Base-by-base conservation (phyloP, 2,888 invertebrate species). In the Eremobia ochroleuca region DNA sequence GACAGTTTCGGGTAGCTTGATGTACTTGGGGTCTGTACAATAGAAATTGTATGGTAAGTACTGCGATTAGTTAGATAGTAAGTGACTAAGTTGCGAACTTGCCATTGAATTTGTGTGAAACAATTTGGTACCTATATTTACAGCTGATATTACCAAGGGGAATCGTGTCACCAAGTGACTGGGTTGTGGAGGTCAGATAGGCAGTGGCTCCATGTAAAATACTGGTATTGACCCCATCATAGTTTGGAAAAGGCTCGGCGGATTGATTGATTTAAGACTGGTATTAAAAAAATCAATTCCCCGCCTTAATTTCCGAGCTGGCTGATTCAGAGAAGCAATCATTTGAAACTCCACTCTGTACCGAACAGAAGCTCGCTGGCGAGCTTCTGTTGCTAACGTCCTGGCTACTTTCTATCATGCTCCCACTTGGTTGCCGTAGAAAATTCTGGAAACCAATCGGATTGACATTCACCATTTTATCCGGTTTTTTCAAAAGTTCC, bases 401-500 rank as follows among this genome's bases (percentile, higher is more conserved):
- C 80, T 96, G 96, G 84, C 95, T 97, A 76, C 79, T 88, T 58
- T 97, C 97, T 21, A 97, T 94, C 93, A 97, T 95, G 85, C 97
- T 97, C 0, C 97, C 97, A 86, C 97, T 97, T 0, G 97, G 97
- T 85, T 97, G 97, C 34, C 97, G 94, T 13, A 97, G 94, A 72
- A 97, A 96, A 73, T 97, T 95, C 79, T 94, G 94, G 67, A 96
- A 95, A 4, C 92, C 94, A 40, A 95, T 90, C 15, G 97, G 95
- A 76, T 91, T 91, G 0, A 94, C 89, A 74, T 91, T 93, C 0
- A 94, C 94, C 88, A 97, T 97, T 91, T 98, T 98, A 83, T 98
- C 98, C 0, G 98, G 98, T 88, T 98, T 98, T 92, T 98, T 99
- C 46, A 99, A 92, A 15, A 99, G 93, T 91, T 99, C 99, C 88